Percentiles rank a stretch among this genome's conserved stretches.
These are phyloP conservation scores for Pandemis heparana DNA, from an alignment of 2,888 invertebrate species.

Conservation along the genomic window DNA sequence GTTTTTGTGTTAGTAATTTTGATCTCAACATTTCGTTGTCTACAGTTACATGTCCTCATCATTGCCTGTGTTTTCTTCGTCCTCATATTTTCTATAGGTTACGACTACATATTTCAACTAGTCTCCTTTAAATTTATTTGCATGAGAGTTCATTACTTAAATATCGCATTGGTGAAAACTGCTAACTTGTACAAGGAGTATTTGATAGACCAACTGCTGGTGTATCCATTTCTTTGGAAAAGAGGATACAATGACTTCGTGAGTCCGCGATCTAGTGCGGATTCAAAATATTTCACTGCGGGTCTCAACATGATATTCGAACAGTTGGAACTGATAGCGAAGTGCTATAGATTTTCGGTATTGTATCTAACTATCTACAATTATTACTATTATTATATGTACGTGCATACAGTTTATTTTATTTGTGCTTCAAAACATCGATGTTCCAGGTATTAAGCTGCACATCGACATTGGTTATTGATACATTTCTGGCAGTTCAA, in stretches of 20 bases:
- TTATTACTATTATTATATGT: too few relatives aligned
- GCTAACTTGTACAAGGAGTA: slow-evolving; percentile 59
- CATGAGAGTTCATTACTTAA: slow-evolving; percentile 63
- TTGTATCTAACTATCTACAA: slow-evolving; percentile 45
- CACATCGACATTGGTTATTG: slow-evolving; percentile 52
- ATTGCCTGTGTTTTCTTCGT: slow-evolving; percentile 54
- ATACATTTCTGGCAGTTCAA: slow-evolving; percentile 63
- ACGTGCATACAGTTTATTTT: not conserved
- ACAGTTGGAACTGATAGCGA: slow-evolving; percentile 53
- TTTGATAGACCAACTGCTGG: slow-evolving; percentile 59
- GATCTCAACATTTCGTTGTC: slow-evolving; percentile 36
- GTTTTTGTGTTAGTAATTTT: slow-evolving; percentile 46
- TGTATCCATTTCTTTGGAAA: slow-evolving; percentile 63
- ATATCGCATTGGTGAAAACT: slow-evolving; percentile 65
- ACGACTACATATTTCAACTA: slow-evolving; percentile 58
- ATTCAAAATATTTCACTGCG: slow-evolving; percentile 52
- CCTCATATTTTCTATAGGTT: slow-evolving; percentile 57
- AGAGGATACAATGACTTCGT: slow-evolving; percentile 59
- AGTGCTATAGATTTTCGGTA: slow-evolving; percentile 59
- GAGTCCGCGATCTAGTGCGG: slow-evolving; percentile 51
- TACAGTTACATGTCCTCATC: slow-evolving; percentile 47
- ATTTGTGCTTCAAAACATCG: not conserved
- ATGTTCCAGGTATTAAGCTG: slow-evolving; percentile 55
- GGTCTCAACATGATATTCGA: slow-evolving; percentile 60
- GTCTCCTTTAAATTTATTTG: slow-evolving; percentile 53